Evolutionary conservation across 2,113 vertebrate genomes (phyloP), one percentile per base, ranked within the genome.

Genomic region (Xenus cinereus): DNA sequence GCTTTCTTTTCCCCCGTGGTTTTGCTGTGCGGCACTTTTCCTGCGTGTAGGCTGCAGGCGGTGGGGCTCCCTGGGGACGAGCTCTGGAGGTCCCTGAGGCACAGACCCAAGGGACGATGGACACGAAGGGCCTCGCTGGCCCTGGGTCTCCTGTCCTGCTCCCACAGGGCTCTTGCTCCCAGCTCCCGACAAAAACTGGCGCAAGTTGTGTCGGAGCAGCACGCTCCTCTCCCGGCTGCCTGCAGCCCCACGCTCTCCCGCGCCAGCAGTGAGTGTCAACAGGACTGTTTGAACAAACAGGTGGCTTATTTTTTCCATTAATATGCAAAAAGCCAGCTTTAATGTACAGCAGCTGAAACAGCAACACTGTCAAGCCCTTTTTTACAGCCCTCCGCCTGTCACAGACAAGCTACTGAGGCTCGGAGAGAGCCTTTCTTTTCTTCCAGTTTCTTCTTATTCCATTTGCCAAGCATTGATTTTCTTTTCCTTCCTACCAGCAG

Each of bases 381-480:
- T 85, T 66, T 73, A n/a, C 67, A 74, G 41, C 30, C 33, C 63
- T 46, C 30, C 1, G 1, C 72, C 59, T 90, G 63, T 76, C 87
- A 73, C 32, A 75, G 86, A n/a, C 22, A 45, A 89, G 69, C 21
- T 62, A 39, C 53, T 30, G 76, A 73, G 84, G 69, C 56, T 39
- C 22, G 37, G 7, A 67, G 21, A 87, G 35, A 78, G 51, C 33
- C 32, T 91, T 80, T 51, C 32, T 79, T 69, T 91, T 57, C 84
- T 77, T 60, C 76, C 45, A 72, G 22, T 84, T 82, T 75, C 84
- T 90, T 77, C 79, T 75, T 20, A 68, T 89, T 92, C 90, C 84
- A 96, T 94, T 96, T 95, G 83, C 83, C 69, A 86, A 66, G 89
- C 77, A 95, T 95, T 50, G 97, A 97, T 96, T 97, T 97, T 92